Base-by-base conservation (phyloP, 92 coral and sea anemone genomes). In the Parazoanthus swiftii region DNA sequence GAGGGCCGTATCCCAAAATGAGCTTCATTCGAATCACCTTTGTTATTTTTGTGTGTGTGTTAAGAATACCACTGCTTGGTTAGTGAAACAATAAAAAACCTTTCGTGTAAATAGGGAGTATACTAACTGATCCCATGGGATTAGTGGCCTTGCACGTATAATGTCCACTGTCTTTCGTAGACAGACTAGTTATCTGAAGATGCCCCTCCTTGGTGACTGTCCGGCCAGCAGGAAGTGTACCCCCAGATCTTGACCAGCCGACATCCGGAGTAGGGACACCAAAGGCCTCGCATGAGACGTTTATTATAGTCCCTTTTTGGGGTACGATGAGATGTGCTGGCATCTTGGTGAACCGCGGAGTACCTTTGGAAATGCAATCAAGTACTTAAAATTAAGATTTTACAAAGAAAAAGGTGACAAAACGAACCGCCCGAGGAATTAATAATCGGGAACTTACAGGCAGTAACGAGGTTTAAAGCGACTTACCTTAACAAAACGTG, bases 151-250 rank as follows among this genome's bases (percentile, higher is more conserved):
- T 75, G 48, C 79, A 75, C 46, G 35, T 20, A 37, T 75, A 75
- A n/a, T 75, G 48, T 39, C 79, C 79, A 37, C 79, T 75, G 50
- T 75, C 79, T 13, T 33, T 39, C 79, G 20, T 75, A 35, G 79
- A 75, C 3, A 75, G 23, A 2, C 46, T 75, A 2, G 42, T 4
- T 75, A 75, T 75, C 42, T 75, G 79, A 36, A 75, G 79, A 21
- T 20, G 42, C 14, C 79, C 79, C 3, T 23, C n/a, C 21, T 20
- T 75, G 48, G 35, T 18, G 21, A 35, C 23, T 75, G 79, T 75
- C 79, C 79, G 26, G 43, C 25, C 79, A 7, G 43, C 35, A 37
- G 39, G 79, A 37, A 75, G 14, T 37, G 81, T 44, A 2, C 38
- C 81, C 4, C 56, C 44, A 0, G 58, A 21, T n/a, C 58, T 44